phyloP scores from a whole-genome alignment of 2,888 invertebrate species.

The Stenchaetothrips biformis region DNA sequence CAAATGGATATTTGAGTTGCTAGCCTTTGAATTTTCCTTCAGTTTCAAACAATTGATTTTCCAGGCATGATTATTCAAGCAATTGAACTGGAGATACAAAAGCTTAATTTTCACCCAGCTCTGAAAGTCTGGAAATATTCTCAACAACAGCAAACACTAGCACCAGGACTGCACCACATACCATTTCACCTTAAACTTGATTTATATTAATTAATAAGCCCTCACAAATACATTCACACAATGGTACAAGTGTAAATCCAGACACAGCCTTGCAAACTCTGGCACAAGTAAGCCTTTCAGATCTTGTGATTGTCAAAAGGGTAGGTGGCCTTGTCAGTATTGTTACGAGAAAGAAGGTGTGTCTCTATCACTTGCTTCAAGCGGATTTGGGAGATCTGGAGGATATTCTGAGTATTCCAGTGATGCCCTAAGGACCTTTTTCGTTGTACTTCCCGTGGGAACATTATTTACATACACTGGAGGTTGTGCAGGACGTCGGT shows the following conservation, averaged over 20 bases:
- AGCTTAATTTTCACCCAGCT: too few species aligned
- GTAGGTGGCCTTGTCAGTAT: not conserved
- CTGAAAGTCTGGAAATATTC: too few species aligned
- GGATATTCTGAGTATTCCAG: slow-evolving; percentile 7
- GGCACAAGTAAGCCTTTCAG: slow-evolving; percentile 3
- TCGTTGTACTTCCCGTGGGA: not conserved
- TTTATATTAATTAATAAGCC: not conserved
- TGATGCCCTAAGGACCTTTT: not conserved
- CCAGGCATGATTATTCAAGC: not conserved
- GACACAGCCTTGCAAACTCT: slow-evolving; percentile 15
- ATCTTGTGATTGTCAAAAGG: slow-evolving; percentile 4
- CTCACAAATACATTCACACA: not conserved
- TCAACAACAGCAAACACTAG: too few species aligned
- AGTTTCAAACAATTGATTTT: not conserved
- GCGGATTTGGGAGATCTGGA: slow-evolving; percentile 6
- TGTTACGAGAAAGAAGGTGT: slow-evolving; percentile 4
- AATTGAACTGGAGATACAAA: too few species aligned
- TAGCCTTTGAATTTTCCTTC: not conserved
- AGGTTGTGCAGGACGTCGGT: slow-evolving; percentile 1
- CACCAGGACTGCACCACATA: not conserved
- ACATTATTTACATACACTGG: slow-evolving; percentile 14
- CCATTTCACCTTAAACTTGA: slow-evolving; percentile 8
- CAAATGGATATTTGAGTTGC: not conserved
- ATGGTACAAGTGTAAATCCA: not conserved
- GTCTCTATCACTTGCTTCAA: slow-evolving; percentile 11